Evolutionary conservation across 1,140 invertebrate species (phyloP).

Genomic region (Heliconius hermathena): DNA sequence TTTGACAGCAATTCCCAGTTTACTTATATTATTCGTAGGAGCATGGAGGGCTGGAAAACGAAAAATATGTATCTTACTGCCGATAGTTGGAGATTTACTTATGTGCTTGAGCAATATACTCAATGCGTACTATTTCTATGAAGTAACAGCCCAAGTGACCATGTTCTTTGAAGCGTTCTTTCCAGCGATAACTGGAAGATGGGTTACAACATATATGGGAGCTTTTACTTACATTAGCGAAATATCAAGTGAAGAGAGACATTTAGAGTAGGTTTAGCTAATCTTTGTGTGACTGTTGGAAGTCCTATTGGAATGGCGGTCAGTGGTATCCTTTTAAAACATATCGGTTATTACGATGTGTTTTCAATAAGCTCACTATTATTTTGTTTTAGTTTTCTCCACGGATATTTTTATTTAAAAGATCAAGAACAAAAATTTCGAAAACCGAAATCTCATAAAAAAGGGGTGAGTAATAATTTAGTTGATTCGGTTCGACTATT

Average conservation of each 20-base stretch:
- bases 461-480: constrained; percentile 43
- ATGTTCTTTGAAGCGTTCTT: constrained; percentile 81
- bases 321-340: constrained; percentile 85
- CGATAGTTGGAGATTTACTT: constrained; percentile 80
- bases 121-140: constrained; percentile 78
- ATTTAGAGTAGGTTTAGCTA: constrained; percentile 91
- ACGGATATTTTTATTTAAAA: constrained; percentile 85
- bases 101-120: constrained; percentile 76
- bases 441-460: constrained; percentile 42
- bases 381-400: constrained; percentile 87
- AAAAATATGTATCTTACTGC: constrained; percentile 82
- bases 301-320: constrained; percentile 89
- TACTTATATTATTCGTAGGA: constrained; percentile 83
- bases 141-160: constrained; percentile 73
- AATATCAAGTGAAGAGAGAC: constrained; percentile 91
- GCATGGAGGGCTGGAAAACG: constrained; percentile 82
- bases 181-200: constrained; percentile 90
- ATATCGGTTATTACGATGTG: constrained; percentile 90
- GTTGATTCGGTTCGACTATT: too few relatives aligned
- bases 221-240: constrained; percentile 95
- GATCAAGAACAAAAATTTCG: constrained; percentile 75
- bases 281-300: constrained; percentile 89
- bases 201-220: constrained; percentile 93
- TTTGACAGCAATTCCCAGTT: constrained; percentile 74
- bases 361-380: constrained; percentile 87